Base-by-base conservation (phyloP, 2,888 invertebrate species). In the Pogonocherus hispidulus region DNA sequence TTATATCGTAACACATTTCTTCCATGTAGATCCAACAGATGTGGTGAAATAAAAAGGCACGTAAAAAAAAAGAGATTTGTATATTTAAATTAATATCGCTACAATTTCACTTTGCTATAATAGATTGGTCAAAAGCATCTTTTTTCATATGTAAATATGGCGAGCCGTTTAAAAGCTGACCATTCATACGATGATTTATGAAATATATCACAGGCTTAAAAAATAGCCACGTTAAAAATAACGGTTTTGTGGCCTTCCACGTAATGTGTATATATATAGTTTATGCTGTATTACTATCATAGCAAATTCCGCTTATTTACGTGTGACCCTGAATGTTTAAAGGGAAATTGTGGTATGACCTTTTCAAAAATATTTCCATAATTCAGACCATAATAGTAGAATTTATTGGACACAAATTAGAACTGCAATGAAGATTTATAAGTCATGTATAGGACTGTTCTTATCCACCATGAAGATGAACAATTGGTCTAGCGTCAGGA, bases 321-420 rank as follows among this genome's bases (percentile, higher is more conserved):
- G 18, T 23, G 44, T 75, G 76, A 76, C 78, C 76, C 75, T 77
- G 75, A 76, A 77, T 76, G 72, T 71, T 76, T 72, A 74, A 76
- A 77, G 72, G 77, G 79, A 79, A 77, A 77, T 76, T 76, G 74
- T 75, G 76, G 74, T 75, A 73, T 78, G 80, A 80, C 79, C 79
- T 81, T 80, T 80, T 78, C 74, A 70, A 74, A 79, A 78, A 77
- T 78, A 76, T 77, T 73, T 76, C 75, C 79, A 79, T 80, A 80
- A 78, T 76, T 74, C 79, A 77, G 75, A 79, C 76, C 76, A 79
- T 79, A 79, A 78, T 79, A 75, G 72, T 71, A 70, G 71, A 79
- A 81, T 81, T 81, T 81, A 81, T 81, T 80, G 74, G 80, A 81
- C 81, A 74, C 78, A 81, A 81, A 81, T 81, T 80, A 80, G 80